Evolutionary conservation across 2,888 invertebrate genomes (phyloP).

Genomic region (Leptopilina syphax): DNA sequence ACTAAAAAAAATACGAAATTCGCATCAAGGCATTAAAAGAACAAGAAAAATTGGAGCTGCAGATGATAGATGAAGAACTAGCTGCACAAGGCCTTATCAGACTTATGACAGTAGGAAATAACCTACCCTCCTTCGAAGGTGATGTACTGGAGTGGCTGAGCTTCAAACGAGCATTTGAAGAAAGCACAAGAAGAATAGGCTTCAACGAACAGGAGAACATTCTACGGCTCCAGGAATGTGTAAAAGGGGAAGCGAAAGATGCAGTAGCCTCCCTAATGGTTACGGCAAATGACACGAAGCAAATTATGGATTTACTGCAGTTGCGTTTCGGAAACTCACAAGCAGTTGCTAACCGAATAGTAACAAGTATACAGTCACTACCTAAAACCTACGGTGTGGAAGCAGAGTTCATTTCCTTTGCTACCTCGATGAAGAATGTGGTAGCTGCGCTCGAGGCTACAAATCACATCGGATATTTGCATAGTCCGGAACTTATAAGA

Average conservation of each 20-base stretch:
- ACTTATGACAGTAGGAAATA: background rate
- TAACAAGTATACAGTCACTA: slow-evolving; percentile 26
- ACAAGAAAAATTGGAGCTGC: no score
- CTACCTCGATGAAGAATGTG: no score
- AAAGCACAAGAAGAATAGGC: slow-evolving; percentile 34
- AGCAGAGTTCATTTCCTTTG: background rate
- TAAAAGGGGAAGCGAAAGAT: slow-evolving; percentile 36
- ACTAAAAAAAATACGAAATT: no score
- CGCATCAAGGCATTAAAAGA: no score
- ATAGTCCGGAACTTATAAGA: background rate
- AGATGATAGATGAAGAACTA: no score
- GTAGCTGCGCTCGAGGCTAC: no score
- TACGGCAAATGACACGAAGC: background rate
- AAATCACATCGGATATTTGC: no score
- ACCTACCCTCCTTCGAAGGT: slow-evolving; percentile 33
- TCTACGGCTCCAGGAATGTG: slow-evolving; percentile 28
- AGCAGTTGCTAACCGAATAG: background rate
- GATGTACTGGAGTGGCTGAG: slow-evolving; percentile 38
- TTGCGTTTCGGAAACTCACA: slow-evolving; percentile 45
- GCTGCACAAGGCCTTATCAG: background rate
- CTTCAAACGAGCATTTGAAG: slow-evolving; percentile 41
- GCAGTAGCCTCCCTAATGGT: slow-evolving; percentile 42
- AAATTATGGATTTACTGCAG: slow-evolving; percentile 38
- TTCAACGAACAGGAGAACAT: slow-evolving; percentile 45
- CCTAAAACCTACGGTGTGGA: slow-evolving; percentile 32